Evolutionary conservation across 2,888 invertebrate genomes (phyloP).

Genomic region (Cristatella mucedo): DNA sequence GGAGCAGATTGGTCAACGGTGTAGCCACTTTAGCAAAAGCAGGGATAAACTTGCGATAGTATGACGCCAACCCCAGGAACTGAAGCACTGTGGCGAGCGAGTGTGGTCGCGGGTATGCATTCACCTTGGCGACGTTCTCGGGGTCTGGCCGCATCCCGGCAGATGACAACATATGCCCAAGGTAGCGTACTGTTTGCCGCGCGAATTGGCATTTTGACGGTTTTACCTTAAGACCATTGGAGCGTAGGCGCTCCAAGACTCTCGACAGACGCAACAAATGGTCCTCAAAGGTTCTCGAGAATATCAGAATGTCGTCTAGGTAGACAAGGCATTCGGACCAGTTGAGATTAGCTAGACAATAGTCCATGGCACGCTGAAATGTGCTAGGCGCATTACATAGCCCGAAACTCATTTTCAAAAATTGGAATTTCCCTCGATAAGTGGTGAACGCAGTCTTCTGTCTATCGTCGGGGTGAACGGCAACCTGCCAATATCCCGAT

Average conservation of each 20-base stretch:
- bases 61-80: too few species aligned
- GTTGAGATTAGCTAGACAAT: too few species aligned
- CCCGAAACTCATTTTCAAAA: slow-evolving; percentile 15
- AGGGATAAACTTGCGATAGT: slow-evolving; percentile 2
- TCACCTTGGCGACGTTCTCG: slow-evolving; percentile 1
- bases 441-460: slow-evolving; percentile 16
- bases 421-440: slow-evolving; percentile 13
- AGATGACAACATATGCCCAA: slow-evolving; percentile 8
- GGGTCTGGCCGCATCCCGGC: slow-evolving; percentile 8
- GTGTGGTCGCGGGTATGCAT: background rate
- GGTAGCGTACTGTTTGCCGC: background rate
- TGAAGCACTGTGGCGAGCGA: background rate
- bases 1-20: slow-evolving; percentile 10
- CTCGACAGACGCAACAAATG: slow-evolving; percentile 11
- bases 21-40: slow-evolving; percentile 5
- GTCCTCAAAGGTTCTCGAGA: slow-evolving; percentile 12
- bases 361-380: slow-evolving; percentile 17
- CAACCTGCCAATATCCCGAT: slow-evolving; percentile 18
- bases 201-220: slow-evolving; percentile 16
- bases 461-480: slow-evolving; percentile 12
- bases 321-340: too few species aligned
- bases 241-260: slow-evolving; percentile 14
- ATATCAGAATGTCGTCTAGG: slow-evolving; percentile 16
- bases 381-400: slow-evolving; percentile 15
- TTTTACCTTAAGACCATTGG: slow-evolving; percentile 16